Evolutionary conservation across 2,113 vertebrate species (phyloP).

Genomic region (Suricata suricatta): DNA sequence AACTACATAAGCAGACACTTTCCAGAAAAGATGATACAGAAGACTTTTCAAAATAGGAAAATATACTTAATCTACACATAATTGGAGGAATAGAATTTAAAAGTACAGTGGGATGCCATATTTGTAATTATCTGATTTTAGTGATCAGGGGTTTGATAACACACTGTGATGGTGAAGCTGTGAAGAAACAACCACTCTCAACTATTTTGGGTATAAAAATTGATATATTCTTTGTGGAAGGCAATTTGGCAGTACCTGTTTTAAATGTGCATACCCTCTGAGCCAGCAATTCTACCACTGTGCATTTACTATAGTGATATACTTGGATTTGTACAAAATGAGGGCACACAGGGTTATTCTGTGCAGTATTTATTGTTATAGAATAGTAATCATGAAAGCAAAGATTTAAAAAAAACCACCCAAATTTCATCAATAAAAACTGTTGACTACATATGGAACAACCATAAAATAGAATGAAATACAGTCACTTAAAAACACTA

Average conservation of each 20-base stretch:
- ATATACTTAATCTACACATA: neutral
- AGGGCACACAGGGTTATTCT: neutral
- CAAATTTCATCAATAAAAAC: neutral
- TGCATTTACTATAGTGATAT: neutral
- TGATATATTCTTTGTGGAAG: neutral
- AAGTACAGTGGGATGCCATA: neutral
- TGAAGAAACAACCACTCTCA: neutral
- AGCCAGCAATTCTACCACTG: neutral
- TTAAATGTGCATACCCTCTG: neutral
- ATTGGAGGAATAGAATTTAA: neutral
- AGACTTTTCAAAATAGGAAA: slow-evolving; percentile 8
- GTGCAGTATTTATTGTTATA: neutral
- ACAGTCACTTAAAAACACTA: neutral
- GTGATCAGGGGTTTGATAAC: neutral
- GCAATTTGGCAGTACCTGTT: neutral
- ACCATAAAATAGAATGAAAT: neutral
- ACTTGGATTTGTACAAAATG: neutral
- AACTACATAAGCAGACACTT: neutral
- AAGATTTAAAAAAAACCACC: neutral
- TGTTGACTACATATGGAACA: neutral
- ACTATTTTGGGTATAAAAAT: neutral
- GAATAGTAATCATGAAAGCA: neutral
- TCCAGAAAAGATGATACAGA: neutral
- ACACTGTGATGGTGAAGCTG: neutral
- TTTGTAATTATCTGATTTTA: neutral